A percentile compares a stretch with the other conserved stretches of the same genome.
phyloP scores from a whole-genome alignment of 2,797 vertebrate genomes.

The Trichosurus vulpecula region DNA sequence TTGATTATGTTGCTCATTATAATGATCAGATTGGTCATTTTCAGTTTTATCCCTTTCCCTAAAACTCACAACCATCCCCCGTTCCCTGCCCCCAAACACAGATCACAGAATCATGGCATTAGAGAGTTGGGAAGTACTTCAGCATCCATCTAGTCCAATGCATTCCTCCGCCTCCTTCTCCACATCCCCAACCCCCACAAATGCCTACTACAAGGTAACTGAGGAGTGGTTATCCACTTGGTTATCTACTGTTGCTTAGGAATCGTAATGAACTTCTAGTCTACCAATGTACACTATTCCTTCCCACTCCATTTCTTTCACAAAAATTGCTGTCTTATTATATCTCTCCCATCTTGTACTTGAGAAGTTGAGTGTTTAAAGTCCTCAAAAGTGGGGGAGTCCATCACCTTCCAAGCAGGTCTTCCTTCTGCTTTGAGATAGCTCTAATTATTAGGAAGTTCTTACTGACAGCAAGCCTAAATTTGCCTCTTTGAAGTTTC shows the following conservation, averaged over 20 bases:
- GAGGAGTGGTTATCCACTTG: background rate
- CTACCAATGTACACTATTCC: background rate
- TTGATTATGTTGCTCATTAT: slow-evolving; percentile 10
- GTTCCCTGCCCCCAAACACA: background rate
- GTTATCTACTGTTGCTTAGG: background rate
- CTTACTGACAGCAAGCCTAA: background rate
- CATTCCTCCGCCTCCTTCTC: background rate
- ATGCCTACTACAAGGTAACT: background rate
- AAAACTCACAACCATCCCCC: background rate
- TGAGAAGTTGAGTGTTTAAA: background rate
- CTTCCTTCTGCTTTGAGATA: background rate
- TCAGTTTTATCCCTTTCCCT: background rate
- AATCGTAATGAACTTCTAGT: background rate
- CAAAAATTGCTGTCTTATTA: background rate
- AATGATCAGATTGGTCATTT: background rate
- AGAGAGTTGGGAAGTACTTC: background rate
- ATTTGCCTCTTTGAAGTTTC: background rate
- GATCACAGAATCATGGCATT: background rate
- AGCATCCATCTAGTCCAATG: background rate
- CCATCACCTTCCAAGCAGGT: background rate
- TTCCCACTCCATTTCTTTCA: background rate
- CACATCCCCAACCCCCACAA: background rate
- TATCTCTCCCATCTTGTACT: background rate
- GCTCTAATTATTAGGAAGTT: background rate
- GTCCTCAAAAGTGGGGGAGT: background rate